phyloP scores from a whole-genome alignment of 2,797 vertebrate species.

The Melanotaenia parkinsoni region DNA sequence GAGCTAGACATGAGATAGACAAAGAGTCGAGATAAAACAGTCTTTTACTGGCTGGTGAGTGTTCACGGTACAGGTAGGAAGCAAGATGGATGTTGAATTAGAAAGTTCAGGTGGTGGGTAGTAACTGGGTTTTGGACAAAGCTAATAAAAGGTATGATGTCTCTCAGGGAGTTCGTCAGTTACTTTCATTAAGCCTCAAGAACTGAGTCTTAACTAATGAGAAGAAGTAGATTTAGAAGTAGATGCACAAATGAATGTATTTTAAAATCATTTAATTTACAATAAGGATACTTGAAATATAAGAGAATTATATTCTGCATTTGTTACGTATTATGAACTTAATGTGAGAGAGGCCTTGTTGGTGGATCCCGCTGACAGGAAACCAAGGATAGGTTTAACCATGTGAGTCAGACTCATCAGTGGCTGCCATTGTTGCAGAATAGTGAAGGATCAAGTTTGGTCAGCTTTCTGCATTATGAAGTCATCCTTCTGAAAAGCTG shows the following conservation, averaged over 20 bases:
- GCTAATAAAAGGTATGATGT: too few species aligned
- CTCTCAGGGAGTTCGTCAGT: too few species aligned
- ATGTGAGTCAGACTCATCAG: slow-evolving; percentile 55
- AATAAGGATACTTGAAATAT: background rate
- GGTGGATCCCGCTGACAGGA: slow-evolving; percentile 39
- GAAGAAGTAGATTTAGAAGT: background rate
- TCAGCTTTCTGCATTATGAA: slow-evolving; percentile 62
- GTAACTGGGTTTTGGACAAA: background rate
- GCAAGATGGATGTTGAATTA: too few species aligned
- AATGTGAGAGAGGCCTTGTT: slow-evolving; percentile 1
- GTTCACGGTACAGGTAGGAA: too few species aligned
- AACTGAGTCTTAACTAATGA: background rate
- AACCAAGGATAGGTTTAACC: slow-evolving; percentile 35
- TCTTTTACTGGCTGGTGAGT: too few species aligned
- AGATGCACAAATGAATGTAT: background rate
- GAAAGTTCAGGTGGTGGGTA: background rate
- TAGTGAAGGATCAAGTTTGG: slow-evolving; percentile 71
- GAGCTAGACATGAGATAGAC: too few species aligned
- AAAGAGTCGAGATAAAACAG: too few species aligned
- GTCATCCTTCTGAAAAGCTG: slow-evolving; percentile 48
- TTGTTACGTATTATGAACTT: slow-evolving; percentile 10
- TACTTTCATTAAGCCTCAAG: too few species aligned
- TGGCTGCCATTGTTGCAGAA: slow-evolving; percentile 55
- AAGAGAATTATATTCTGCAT: background rate
- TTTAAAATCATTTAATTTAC: slow-evolving; percentile 2